A percentile compares a stretch with the other conserved stretches of the same genome.
Evolutionary conservation across 2,797 vertebrate genomes (phyloP).

Genomic region (Chelon auratus): DNA sequence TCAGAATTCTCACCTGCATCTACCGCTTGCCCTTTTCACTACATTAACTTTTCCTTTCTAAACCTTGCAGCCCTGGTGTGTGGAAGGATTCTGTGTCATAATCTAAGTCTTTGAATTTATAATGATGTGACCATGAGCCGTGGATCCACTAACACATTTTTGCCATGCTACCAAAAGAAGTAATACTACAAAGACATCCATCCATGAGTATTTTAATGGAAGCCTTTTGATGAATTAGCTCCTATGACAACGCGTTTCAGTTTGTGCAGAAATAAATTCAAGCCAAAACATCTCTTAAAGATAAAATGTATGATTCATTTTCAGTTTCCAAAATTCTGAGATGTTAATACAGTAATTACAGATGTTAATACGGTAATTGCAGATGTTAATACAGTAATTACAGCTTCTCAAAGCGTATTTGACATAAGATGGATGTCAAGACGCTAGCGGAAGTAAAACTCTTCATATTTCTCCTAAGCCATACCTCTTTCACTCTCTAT

Average conservation of each 20-base stretch:
- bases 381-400: not conserved
- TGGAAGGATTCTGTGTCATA: not conserved
- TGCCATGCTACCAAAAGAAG: not conserved
- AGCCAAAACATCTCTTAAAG: not conserved
- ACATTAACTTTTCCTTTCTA: too few relatives aligned
- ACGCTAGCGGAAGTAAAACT: slow-evolving; percentile 3
- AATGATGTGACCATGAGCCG: not conserved
- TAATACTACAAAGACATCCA: not conserved
- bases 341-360: not conserved
- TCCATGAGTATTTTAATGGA: not conserved
- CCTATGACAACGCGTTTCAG: not conserved
- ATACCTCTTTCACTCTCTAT: slow-evolving; percentile 7
- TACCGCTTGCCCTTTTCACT: too few relatives aligned
- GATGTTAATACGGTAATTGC: not conserved
- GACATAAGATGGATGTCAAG: slow-evolving; percentile 1
- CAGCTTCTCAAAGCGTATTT: not conserved
- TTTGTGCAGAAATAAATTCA: not conserved
- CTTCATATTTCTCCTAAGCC: slow-evolving; percentile 12
- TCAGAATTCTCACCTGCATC: too few relatives aligned
- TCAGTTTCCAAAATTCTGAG: too few relatives aligned
- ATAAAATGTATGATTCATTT: not conserved
- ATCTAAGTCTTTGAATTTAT: not conserved
- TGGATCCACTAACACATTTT: too few relatives aligned
- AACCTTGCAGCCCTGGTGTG: not conserved
- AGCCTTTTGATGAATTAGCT: not conserved